Evolutionary conservation across 2,797 vertebrate genomes (phyloP).

Genomic region (Poliocrania exsul): DNA sequence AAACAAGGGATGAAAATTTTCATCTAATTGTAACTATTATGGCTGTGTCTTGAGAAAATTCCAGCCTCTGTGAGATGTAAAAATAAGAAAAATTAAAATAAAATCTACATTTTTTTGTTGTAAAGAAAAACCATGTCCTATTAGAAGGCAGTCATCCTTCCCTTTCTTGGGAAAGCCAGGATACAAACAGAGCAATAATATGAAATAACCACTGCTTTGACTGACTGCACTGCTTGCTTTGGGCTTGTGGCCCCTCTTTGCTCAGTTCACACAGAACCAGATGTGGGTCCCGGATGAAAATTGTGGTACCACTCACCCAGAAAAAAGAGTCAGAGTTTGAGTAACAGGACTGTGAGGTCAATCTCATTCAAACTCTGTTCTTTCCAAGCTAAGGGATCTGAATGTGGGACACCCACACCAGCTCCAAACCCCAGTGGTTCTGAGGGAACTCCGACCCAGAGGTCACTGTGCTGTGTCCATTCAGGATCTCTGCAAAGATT

Average conservation of each 20-base stretch:
- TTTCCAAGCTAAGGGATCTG: background rate
- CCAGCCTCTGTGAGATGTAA: background rate
- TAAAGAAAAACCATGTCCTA: background rate
- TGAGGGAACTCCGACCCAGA: accelerated
- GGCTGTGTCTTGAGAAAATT: background rate
- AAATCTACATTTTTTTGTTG: background rate
- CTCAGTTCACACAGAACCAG: background rate
- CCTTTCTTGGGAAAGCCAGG: constrained; percentile 3
- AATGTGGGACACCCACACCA: background rate
- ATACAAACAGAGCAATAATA: background rate
- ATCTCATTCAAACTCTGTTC: background rate
- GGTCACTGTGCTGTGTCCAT: accelerated
- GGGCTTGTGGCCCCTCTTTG: background rate
- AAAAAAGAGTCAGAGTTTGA: background rate
- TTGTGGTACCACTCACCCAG: background rate
- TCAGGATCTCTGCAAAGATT: background rate
- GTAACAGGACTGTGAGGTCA: background rate
- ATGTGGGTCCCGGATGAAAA: background rate
- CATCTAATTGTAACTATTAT: background rate
- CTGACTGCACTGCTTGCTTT: background rate
- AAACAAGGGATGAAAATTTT: background rate
- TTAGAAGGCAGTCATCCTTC: background rate
- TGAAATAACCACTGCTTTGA: background rate
- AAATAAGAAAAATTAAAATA: background rate
- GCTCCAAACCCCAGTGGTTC: background rate